Percentiles rank a stretch among this genome's conserved stretches.
Evolutionary conservation across 2,797 vertebrate species (phyloP).

Genomic region (Coluber constrictor): DNA sequence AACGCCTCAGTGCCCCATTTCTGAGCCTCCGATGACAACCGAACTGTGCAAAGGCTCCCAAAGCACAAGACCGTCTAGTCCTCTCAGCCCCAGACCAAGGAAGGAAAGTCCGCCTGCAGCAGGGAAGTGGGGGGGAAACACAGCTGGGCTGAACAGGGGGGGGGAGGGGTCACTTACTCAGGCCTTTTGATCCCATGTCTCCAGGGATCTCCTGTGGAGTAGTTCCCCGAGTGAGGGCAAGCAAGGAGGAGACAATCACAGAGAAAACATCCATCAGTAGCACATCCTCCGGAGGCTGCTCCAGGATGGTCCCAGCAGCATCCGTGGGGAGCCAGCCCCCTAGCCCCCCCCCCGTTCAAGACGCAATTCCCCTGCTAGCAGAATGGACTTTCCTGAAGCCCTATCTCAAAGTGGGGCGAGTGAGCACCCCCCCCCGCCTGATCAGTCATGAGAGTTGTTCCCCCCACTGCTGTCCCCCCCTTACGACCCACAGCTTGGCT

Average conservation of each 20-base stretch:
- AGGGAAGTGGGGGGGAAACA: neutral
- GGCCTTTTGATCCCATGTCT: slow-evolving; percentile 90
- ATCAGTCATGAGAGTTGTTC: neutral
- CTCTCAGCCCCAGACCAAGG: slow-evolving; percentile 20
- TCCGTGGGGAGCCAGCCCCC: slow-evolving; percentile 60
- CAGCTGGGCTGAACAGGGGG: neutral
- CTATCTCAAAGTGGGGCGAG: neutral
- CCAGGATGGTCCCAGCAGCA: slow-evolving; percentile 75
- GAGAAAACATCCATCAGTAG: slow-evolving; percentile 89
- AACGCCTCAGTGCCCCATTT: too few relatives aligned
- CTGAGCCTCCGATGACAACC: neutral
- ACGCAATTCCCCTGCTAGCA: neutral
- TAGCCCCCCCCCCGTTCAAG: neutral
- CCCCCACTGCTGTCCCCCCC: neutral
- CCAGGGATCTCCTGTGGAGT: slow-evolving; percentile 93
- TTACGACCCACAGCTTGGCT: neutral
- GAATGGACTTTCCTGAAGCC: too few relatives aligned
- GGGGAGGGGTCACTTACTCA: slow-evolving; percentile 88
- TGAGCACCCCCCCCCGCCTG: too few relatives aligned
- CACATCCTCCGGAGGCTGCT: slow-evolving; percentile 70
- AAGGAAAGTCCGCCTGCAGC: slow-evolving; percentile 29
- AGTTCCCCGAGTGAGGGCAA: slow-evolving; percentile 85
- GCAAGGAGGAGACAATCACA: slow-evolving; percentile 90
- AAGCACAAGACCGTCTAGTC: slow-evolving; percentile 1
- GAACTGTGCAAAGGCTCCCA: slow-evolving; percentile 1